A percentile compares a stretch with the other conserved stretches of the same genome.
Evolutionary conservation across 1,140 invertebrate genomes (phyloP).

Genomic region (Meloidogyne floridensis): DNA sequence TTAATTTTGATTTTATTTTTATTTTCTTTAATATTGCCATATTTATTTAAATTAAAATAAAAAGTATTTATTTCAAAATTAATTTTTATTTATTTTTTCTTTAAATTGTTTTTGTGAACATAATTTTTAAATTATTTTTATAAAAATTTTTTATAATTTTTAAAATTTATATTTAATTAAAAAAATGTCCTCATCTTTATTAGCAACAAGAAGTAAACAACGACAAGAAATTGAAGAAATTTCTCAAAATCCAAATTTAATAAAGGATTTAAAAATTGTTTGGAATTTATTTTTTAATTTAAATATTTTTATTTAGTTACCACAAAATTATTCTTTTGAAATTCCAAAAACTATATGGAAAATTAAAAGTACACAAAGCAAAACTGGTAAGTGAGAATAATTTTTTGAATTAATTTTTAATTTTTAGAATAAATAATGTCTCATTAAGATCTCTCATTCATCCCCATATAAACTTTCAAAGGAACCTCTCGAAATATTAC

Average conservation of each 20-base stretch:
- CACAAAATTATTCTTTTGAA: slow-evolving; percentile 97
- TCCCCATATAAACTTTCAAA: too few species aligned
- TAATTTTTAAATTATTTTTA: too few species aligned
- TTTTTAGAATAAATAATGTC: too few species aligned
- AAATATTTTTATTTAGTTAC: slow-evolving; percentile 69
- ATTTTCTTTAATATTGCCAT: too few species aligned
- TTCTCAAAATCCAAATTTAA: slow-evolving; percentile 30
- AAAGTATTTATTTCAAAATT: too few species aligned
- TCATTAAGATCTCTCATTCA: too few species aligned
- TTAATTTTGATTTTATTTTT: too few species aligned
- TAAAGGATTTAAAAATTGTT: slow-evolving; percentile 37
- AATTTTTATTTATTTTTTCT: too few species aligned
- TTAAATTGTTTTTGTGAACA: too few species aligned
- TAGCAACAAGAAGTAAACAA: slow-evolving; percentile 18
- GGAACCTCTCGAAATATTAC: too few species aligned
- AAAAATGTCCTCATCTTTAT: slow-evolving; percentile 67
- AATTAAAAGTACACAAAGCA: slow-evolving; percentile 79
- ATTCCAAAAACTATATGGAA: slow-evolving; percentile 96
- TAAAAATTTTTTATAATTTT: too few species aligned
- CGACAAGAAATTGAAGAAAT: slow-evolving; percentile 41
- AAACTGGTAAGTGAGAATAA: slow-evolving; percentile 68
- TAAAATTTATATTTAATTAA: not conserved
- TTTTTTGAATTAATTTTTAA: slow-evolving; percentile 7
- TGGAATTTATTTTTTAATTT: not conserved
- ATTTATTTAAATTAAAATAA: too few species aligned